Base-by-base conservation (phyloP, 1,140 invertebrate genomes). In the Heliothis virescens region DNA sequence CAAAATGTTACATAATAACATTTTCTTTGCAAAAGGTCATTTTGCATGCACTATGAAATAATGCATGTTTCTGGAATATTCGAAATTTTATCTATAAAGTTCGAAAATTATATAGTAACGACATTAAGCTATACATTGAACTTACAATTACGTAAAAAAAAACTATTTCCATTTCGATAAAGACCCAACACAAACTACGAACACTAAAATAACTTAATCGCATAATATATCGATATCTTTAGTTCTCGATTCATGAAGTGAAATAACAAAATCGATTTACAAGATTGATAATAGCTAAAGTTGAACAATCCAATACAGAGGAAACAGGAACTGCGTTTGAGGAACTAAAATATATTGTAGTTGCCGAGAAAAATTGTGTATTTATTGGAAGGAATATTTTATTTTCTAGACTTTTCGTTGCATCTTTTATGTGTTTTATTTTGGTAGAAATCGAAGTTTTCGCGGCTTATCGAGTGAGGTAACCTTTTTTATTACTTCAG, bases 181-280 rank as follows among this genome's bases (percentile, higher is more conserved):
- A 26, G 21, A 26, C 21, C 21, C 2, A 26, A 26, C 21, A 26
- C 21, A 26, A 26, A 26, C 21, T 1, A 26, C 21, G 2, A 26
- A 26, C 21, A 34, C 29, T 16, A 7, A 9, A 16, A 41, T 34
- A 16, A n/a, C 15, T 48, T 41, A 47, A n/a, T 65, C n/a, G 11
- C 62, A 47, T 65, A 34, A 34, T 34, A 41, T 65, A 48, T 65
- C 41, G 62, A 47, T 48, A 10, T 48, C 41, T 65, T 65, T 65
- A 65, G 29, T 65, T 18, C 41, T 18, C 16, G 62, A 65, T 65
- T 48, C 62, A 47, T 47, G 16, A 48, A 65, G 29, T 48, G 41
- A 65, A 65, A 65, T 65, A 65, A 65, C 62, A 65, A 65, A 65
- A 65, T 65, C 62, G 62, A 65, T 65, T 65, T 18, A 18, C 34